Evolutionary conservation across 2,113 vertebrate genomes (phyloP).

Genomic region (Calidris pugnax): DNA sequence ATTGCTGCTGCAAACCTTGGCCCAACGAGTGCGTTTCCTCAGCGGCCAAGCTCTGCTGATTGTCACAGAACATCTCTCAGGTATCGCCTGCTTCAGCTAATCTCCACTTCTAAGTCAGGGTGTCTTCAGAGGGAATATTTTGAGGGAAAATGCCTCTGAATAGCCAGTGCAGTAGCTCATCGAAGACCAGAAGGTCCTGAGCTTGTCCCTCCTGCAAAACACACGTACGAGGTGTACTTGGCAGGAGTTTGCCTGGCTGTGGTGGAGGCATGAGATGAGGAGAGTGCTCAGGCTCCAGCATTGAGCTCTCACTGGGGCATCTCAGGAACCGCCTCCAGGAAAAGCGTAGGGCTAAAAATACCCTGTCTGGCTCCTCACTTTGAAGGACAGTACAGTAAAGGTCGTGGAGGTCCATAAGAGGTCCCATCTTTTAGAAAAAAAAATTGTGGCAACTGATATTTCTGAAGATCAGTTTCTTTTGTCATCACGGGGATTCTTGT

Average conservation of each 20-base stretch:
- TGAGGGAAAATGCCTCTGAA: neutral
- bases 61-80: conserved; percentile 61
- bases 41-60: conserved; percentile 60
- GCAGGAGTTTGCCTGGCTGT: neutral
- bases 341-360: neutral
- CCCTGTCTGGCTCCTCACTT: neutral
- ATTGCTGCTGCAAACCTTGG: conserved; percentile 57
- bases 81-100: conserved; percentile 21
- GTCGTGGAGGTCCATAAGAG: neutral
- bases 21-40: conserved; percentile 52
- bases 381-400: neutral
- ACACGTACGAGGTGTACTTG: neutral
- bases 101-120: neutral
- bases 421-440: neutral
- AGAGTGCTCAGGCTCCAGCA: fast-evolving
- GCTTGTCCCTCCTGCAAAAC: neutral
- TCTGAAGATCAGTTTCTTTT: neutral
- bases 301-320: neutral
- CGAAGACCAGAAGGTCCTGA: neutral
- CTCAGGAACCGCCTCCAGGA: neutral
- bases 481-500: too few relatives aligned
- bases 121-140: neutral
- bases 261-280: neutral
- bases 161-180: neutral
- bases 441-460: too few relatives aligned